A percentile compares a stretch with the other conserved stretches of the same genome.
These are phyloP conservation scores for Cynoglossus semilaevis DNA, from an alignment of 2,113 vertebrate species.

Conservation along the genomic window DNA sequence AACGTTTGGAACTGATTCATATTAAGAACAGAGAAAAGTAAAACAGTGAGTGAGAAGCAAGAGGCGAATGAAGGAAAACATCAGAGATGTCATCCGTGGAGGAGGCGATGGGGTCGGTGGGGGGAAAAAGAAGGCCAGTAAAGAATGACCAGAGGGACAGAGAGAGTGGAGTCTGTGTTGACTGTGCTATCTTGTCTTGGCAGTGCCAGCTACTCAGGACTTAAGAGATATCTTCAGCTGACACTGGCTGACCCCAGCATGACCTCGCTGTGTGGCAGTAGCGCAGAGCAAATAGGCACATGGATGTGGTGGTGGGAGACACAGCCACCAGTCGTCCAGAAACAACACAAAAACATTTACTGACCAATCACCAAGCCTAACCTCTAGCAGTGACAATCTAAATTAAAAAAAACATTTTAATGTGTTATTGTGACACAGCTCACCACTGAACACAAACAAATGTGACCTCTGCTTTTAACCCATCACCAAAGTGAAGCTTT, in stretches of 20 bases:
- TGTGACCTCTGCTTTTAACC: too few species aligned
- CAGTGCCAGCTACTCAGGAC: slow-evolving; percentile 45
- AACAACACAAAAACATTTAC: slow-evolving; percentile 2
- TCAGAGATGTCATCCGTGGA: slow-evolving; percentile 49
- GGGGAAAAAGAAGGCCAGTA: slow-evolving; percentile 14
- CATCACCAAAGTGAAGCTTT: too few species aligned
- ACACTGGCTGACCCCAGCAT: slow-evolving; percentile 36
- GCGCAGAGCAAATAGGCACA: slow-evolving; percentile 18
- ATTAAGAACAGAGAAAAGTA: slow-evolving; percentile 39
- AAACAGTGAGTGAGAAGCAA: slow-evolving; percentile 31
- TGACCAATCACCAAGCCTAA: slow-evolving; percentile 4
- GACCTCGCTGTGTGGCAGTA: slow-evolving; percentile 37
- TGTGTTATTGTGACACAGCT: too few species aligned
- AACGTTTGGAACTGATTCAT: slow-evolving; percentile 13
- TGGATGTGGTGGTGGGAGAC: slow-evolving; percentile 23
- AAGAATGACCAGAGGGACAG: slow-evolving; percentile 32
- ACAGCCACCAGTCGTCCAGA: slow-evolving; percentile 2
- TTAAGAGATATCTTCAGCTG: slow-evolving; percentile 55
- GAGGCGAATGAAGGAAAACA: slow-evolving; percentile 49
- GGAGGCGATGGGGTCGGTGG: slow-evolving; percentile 29
- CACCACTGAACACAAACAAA: neutral
- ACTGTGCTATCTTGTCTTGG: slow-evolving; percentile 57
- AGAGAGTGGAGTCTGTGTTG: slow-evolving; percentile 36
- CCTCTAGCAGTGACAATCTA: neutral
- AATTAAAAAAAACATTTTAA: too few species aligned